A percentile compares a stretch with the other conserved stretches of the same genome.
Conservation (phyloP, 2,797 vertebrate genomes). For the Siniperca scherzeri region DNA sequence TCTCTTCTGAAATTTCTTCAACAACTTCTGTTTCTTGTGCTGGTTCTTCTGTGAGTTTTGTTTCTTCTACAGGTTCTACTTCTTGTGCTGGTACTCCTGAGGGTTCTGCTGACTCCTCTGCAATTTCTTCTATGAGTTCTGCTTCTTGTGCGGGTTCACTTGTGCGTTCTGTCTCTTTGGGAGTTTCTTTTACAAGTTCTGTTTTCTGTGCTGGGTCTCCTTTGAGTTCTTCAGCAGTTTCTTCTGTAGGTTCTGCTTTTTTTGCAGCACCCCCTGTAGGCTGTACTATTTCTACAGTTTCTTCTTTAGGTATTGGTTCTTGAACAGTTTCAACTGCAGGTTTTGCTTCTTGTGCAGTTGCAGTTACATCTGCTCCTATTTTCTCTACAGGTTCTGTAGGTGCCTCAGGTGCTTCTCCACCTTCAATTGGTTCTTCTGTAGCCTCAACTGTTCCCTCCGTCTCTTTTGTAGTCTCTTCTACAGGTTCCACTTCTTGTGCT, state of each 20-base stretch:
- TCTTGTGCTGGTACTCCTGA: not conserved
- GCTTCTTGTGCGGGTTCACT: not conserved
- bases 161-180: not conserved
- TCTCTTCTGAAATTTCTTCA: not conserved
- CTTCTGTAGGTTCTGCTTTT: not conserved
- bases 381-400: conserved; percentile 12
- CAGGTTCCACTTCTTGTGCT: not conserved
- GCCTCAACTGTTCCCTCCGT: no score
- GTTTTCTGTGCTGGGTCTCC: not conserved
- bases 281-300: not conserved
- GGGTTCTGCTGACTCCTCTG: not conserved
- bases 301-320: not conserved
- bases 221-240: not conserved
- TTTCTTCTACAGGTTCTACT: not conserved
- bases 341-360: not conserved
- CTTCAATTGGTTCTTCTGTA: not conserved
- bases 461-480: not conserved
- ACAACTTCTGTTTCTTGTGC: not conserved
- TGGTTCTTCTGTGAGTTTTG: not conserved
- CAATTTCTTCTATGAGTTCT: not conserved
- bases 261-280: not conserved
- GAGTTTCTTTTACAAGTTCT: not conserved
- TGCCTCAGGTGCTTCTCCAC: conserved; percentile 25
- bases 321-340: not conserved
- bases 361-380: not conserved